Evolutionary conservation across 2,797 vertebrate species (phyloP), one percentile per base, ranked within the genome.

Genomic region (Pagetopsis macropterus): DNA sequence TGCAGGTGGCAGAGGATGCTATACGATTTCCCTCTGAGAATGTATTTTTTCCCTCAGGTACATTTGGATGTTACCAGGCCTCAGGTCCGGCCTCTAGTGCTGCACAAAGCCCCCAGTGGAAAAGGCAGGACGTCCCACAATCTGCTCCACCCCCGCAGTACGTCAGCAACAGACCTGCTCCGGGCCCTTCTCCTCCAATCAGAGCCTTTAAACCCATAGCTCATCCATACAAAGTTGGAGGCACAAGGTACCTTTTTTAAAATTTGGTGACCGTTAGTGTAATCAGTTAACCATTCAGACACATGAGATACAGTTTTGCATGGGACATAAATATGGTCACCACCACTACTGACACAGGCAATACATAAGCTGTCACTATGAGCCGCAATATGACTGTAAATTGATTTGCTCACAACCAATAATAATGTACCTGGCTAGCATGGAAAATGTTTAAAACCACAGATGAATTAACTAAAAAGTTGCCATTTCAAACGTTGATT

Each of bases 221-320:
- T 77, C 89, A 94, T 65, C 93, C 92, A 16, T 90, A 92, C 68
- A 94, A 93, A 81, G n/a, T 23, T 79, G 86, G 45, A 78, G 81
- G 75, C 60, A 78, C 49, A 63, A 83, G 89, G 94, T 95, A 85
- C 43, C 17, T 17, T 71, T 64, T 17, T 71, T 62, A 5, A 23
- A 37, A 65, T 33, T 19, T 44, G 49, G 0, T 33, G 23, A 54
- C 3, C 15, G 16, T 23, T 56, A 48, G 15, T 41, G 1, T 27
- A 54, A 9, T 52, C 9, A 8, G 27, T 40, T 49, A 63, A 19
- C 17, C 46, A 37, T 17, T 7, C 54, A 44, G 11, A 43, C 9
- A 58, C 4, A 17, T 45, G 49, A 37, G 41, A 61, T 44, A 61
- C 31, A 48, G 3, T 17, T 63, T 4, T 3, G 2, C 27, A 70